Evolutionary conservation across 64 coral and sea anemone species (phyloP), one percentile per base, ranked within the genome.

Genomic region (Actinia tenebrosa): DNA sequence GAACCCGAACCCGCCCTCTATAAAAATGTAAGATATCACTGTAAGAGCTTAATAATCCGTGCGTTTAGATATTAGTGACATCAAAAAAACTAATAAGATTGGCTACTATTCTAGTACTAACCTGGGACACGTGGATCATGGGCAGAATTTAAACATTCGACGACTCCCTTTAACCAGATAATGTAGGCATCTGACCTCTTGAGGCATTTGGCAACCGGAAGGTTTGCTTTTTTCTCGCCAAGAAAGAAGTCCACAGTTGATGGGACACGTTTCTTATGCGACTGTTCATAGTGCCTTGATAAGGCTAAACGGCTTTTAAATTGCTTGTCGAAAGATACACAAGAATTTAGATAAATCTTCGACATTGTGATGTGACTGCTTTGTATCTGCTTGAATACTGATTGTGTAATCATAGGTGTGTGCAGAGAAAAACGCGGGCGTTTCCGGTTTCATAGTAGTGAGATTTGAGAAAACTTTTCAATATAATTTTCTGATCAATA

Each of bases 141-240:
- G 7, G 84, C 84, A 64, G 89, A 91, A 72, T 91, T 91, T 14
- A 91, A 86, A 60, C 89, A 87, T 20, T 91, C 89, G 1, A 91
- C 89, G 45, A 86, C 22, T 91, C 79, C 56, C 80, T 83, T 75
- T 60, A 91, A 61, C 90, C 90, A 91, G 14, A 17, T 16, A 45
- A 87, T 69, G 61, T 91, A 91, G 6, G 16, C 22, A 45, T 91
- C 77, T 56, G 50, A 45, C 10, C 77, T 10, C 17, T 81, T 91
- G 42, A 91, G 56, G 62, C 80, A 64, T n/a, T 37, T 58, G 1
- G 75, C 55, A 19, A 16, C 18, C 16, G 86, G 54, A 61, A n/a
- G 17, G 45, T 43, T 45, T 30, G 72, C 72, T 64, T 55, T 9
- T 20, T 71, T 87, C n/a, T 71, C 26, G 3, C 62, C 78, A 20